These are phyloP conservation scores for Pipistrellus pipistrellus DNA, from an alignment of 2,797 vertebrate genomes.

Conservation along the genomic window DNA sequence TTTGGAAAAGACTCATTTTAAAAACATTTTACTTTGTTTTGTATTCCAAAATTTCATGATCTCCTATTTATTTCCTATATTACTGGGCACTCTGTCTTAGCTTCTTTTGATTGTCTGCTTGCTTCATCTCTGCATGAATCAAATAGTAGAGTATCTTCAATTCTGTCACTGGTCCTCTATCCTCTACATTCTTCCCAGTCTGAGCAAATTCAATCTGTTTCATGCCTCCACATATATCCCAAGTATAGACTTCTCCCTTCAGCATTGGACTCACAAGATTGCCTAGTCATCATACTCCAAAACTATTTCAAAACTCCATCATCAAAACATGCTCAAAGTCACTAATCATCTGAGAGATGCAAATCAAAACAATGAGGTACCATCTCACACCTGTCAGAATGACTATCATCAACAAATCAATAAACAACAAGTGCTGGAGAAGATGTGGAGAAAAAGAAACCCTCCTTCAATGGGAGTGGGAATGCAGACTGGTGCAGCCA, in stretches of 20 bases:
- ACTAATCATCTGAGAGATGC: too few relatives aligned
- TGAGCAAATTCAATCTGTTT: not conserved
- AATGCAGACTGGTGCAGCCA: too few relatives aligned
- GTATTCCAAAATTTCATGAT: not conserved
- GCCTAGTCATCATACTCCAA: not conserved
- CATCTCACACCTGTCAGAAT: too few relatives aligned
- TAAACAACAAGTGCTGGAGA: too few relatives aligned
- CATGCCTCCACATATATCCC: not conserved
- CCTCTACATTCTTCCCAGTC: not conserved
- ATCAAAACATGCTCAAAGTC: not conserved
- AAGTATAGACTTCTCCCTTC: not conserved
- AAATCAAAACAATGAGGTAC: too few relatives aligned
- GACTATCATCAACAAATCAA: too few relatives aligned
- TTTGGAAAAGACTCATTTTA: not conserved
- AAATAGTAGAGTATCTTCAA: not conserved
- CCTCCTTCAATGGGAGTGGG: too few relatives aligned
- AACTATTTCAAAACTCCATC: not conserved
- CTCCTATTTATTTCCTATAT: not conserved
- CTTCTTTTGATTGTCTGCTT: not conserved
- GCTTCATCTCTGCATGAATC: not conserved
- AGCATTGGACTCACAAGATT: not conserved
- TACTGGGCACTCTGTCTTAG: not conserved
- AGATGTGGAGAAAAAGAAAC: too few relatives aligned
- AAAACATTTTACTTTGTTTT: constrained; percentile 22
- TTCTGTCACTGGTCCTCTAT: not conserved